Evolutionary conservation across 2,888 invertebrate species (phyloP).

Genomic region (Drosophila falleni): DNA sequence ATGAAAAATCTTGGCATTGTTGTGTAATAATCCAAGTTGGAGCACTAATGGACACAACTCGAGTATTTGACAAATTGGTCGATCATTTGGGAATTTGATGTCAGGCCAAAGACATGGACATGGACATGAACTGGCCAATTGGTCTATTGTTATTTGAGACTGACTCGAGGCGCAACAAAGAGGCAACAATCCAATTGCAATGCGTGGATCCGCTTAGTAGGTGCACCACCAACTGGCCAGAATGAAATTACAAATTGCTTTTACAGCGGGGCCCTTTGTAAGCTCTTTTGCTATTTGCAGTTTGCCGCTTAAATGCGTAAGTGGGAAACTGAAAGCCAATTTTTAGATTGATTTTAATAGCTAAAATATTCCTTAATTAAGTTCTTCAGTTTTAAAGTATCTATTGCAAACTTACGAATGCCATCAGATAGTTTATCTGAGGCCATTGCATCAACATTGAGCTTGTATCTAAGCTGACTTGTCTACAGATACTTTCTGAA

Average conservation of each 20-base stretch:
- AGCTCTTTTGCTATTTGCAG: conserved; percentile 49
- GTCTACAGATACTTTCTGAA: conserved; percentile 91
- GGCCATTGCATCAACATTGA: conserved; percentile 99
- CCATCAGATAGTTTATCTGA: conserved; percentile 98
- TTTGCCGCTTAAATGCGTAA: conserved; percentile 9
- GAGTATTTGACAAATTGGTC: conserved; percentile 70
- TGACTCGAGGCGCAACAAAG: conserved; percentile 11
- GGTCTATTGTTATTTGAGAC: conserved; percentile 43
- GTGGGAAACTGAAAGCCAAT: not conserved
- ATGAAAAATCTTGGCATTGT: conserved; percentile 44
- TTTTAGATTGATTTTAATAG: conserved; percentile 9
- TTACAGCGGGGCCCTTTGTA: conserved; percentile 54
- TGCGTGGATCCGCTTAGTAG: conserved; percentile 55
- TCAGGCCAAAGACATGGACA: conserved; percentile 15
- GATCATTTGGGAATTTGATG: conserved; percentile 57
- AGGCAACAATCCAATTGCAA: conserved; percentile 27
- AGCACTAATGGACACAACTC: conserved; percentile 33
- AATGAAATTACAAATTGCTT: conserved; percentile 56
- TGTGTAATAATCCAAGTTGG: conserved; percentile 51
- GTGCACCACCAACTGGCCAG: conserved; percentile 21
- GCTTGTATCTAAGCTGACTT: conserved; percentile 97
- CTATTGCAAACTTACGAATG: conserved; percentile 98
- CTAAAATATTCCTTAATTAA: conserved; percentile 79
- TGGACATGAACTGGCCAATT: conserved; percentile 8
- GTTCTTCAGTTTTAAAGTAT: conserved; percentile 94